phyloP scores from a whole-genome alignment of 2,113 vertebrate genomes.

The Geococcyx californianus region DNA sequence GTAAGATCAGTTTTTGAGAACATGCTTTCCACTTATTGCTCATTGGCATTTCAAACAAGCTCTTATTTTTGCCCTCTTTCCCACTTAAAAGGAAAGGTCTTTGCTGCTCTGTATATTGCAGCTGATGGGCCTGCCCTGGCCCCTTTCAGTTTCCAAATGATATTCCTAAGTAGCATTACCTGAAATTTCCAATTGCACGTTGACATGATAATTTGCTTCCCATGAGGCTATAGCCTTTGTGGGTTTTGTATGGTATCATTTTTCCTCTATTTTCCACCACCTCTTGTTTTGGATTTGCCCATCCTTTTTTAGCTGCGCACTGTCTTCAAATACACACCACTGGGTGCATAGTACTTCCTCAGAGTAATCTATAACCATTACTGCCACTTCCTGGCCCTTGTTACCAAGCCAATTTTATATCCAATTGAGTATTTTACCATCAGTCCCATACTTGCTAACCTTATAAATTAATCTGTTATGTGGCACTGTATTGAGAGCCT shows the following conservation, averaged over 20 bases:
- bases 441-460: slow-evolving; percentile 57
- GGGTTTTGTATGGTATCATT: background rate
- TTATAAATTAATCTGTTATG: slow-evolving; percentile 69
- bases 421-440: slow-evolving; percentile 55
- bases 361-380: background rate
- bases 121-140: background rate
- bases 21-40: background rate
- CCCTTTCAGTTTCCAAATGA: background rate
- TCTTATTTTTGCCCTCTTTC: background rate
- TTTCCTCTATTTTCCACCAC: background rate
- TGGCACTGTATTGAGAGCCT: slow-evolving; percentile 43
- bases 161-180: background rate
- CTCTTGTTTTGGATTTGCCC: background rate
- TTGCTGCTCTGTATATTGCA: background rate
- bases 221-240: background rate
- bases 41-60: background rate
- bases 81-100: background rate
- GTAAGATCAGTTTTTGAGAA: background rate
- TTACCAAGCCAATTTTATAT: slow-evolving; percentile 15
- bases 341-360: background rate
- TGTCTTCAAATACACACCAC: background rate
- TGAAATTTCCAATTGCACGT: background rate
- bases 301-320: background rate
- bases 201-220: background rate
- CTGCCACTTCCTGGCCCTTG: background rate